Conservation (phyloP, 2,888 invertebrate species). For the Catocala fraxini region DNA sequence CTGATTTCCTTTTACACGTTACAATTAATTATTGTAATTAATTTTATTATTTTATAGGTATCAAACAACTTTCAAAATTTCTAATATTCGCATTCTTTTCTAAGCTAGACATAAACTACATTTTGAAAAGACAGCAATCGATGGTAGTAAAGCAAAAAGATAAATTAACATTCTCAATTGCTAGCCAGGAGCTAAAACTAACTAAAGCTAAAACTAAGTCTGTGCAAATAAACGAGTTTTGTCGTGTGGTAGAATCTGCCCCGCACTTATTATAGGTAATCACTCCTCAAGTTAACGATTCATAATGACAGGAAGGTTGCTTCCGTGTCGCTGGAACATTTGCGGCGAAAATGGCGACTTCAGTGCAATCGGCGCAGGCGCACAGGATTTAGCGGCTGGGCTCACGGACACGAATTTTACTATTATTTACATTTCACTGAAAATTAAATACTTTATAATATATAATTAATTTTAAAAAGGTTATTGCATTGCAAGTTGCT, state of each 20-base stretch:
- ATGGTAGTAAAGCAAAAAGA: slow-evolving; percentile 20
- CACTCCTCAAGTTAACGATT: slow-evolving; percentile 63
- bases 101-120: slow-evolving; percentile 8
- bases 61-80: neutral
- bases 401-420: neutral
- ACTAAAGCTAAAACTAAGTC: slow-evolving; percentile 37
- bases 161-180: slow-evolving; percentile 46
- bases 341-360: slow-evolving; percentile 40
- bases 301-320: slow-evolving; percentile 70
- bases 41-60: neutral
- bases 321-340: slow-evolving; percentile 68
- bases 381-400: neutral
- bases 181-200: slow-evolving; percentile 37
- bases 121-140: neutral
- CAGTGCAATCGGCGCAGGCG: neutral
- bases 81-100: neutral
- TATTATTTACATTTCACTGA: no score
- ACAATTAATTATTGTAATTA: slow-evolving; percentile 2
- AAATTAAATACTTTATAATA: no score
- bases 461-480: no score
- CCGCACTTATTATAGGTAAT: slow-evolving; percentile 60
- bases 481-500: no score
- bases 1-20: neutral
- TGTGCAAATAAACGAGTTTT: slow-evolving; percentile 47
- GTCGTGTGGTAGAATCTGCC: slow-evolving; percentile 33